These are phyloP conservation scores for Ataeniobius toweri DNA, from an alignment of 2,797 vertebrate genomes.

Conservation along the genomic window DNA sequence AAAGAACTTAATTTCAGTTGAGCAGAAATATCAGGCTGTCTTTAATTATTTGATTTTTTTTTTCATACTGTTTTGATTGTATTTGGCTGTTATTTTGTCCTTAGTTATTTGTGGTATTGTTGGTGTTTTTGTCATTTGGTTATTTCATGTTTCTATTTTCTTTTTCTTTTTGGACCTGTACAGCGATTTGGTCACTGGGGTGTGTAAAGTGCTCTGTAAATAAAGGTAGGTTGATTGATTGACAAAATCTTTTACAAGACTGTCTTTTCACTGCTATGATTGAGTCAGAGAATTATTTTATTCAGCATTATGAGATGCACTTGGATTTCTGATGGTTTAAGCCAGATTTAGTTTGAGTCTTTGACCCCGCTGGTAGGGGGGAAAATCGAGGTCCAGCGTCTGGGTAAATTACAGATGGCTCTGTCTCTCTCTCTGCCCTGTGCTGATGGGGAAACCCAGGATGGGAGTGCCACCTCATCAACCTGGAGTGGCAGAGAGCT, in stretches of 20 bases:
- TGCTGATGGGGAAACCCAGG: constrained; percentile 45
- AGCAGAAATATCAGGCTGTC: no score
- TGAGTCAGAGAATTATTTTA: neutral
- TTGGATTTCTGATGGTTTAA: constrained; percentile 14
- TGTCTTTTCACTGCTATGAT: neutral
- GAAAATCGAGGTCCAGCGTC: constrained; percentile 31
- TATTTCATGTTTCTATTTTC: no score
- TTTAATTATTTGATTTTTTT: no score
- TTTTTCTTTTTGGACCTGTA: no score
- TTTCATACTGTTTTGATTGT: no score
- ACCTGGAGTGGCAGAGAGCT: constrained; percentile 58
- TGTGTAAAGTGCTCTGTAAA: no score
- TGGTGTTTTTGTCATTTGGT: no score
- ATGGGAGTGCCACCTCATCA: constrained; percentile 64
- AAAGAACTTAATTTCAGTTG: no score
- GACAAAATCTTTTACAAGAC: neutral
- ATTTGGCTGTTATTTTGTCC: no score
- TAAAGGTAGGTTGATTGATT: no score
- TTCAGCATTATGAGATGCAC: neutral
- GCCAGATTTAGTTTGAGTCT: constrained; percentile 17
- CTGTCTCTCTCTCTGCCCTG: constrained; percentile 41
- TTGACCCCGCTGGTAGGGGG: constrained; percentile 10
- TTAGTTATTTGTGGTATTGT: no score
- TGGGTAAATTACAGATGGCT: constrained; percentile 67
- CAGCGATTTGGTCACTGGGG: no score